These are phyloP conservation scores for Proterorhinus semilunaris DNA, from an alignment of 2,113 vertebrate genomes.

Conservation along the genomic window DNA sequence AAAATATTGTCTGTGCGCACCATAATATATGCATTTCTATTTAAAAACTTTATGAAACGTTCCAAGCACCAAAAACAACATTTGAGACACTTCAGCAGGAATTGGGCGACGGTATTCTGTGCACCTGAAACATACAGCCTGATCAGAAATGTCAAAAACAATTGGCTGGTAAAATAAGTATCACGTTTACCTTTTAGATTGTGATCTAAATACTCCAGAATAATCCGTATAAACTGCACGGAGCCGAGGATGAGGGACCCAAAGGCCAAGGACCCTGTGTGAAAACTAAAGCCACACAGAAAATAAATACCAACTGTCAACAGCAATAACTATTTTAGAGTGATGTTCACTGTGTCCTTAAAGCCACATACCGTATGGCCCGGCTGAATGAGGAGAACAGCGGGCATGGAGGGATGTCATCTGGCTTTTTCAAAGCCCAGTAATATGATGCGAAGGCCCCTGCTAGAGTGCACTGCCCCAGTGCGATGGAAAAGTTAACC, in stretches of 20 bases:
- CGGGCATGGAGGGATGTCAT: conserved; percentile 86
- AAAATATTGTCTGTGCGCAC: conserved; percentile 60
- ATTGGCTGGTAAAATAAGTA: not conserved
- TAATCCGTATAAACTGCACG: conserved; percentile 84
- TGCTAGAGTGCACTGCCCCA: conserved; percentile 94
- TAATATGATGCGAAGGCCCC: conserved; percentile 96
- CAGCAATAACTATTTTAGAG: not conserved
- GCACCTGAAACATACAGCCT: conserved; percentile 70
- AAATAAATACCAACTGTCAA: not conserved
- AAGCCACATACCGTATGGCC: conserved; percentile 82
- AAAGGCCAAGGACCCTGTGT: conserved; percentile 93
- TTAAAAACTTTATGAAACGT: conserved; percentile 91
- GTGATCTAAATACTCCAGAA: conserved; percentile 89
- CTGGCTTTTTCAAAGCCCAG: conserved; percentile 90
- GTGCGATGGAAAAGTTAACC: conserved; percentile 89
- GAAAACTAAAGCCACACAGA: conserved; percentile 79
- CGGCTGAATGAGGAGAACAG: conserved; percentile 89
- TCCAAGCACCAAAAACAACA: conserved; percentile 99
- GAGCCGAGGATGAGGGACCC: conserved; percentile 90
- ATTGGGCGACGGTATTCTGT: conserved; percentile 81
- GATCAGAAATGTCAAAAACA: not conserved
- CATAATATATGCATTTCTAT: conserved; percentile 98
- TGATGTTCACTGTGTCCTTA: not conserved
- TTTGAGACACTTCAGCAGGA: conserved; percentile 88
- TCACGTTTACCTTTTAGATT: conserved; percentile 83